Evolutionary conservation across 92 coral and sea anemone species (phyloP), one percentile per base, ranked within the genome.

Genomic region (Anthopleura xanthogrammica): DNA sequence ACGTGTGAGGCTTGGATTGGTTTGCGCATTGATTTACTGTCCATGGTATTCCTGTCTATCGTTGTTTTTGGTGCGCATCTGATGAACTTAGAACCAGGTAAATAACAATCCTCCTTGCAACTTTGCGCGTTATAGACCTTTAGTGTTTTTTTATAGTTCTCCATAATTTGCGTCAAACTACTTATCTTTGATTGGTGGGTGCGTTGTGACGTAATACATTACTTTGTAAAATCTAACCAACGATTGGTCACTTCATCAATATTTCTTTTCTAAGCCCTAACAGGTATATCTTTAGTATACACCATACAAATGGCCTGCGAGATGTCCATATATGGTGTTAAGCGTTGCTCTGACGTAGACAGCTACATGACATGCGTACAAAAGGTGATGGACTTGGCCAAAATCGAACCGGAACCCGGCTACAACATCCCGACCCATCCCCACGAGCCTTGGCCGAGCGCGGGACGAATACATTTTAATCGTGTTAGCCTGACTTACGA

Each of bases 371-470:
- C 89, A 71, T 86, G 95, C 71, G 97, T 93, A 7, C 87, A 91
- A 71, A 90, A 90, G 36, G 84, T 83, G 80, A 90, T 89, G 85
- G 90, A 86, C 57, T 88, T 82, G 81, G 62, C 90, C 43, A 89
- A 85, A 52, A 91, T 93, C 48, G 93, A 89, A 75, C 86, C 92
- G 41, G 97, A 91, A 80, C 92, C 91, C 48, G 97, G 97, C 48
- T 93, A 93, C 89, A 85, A 88, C 52, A 87, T 83, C 46, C 87
- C 86, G 75, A 89, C 89, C 52, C 91, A 76, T 62, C 97, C 97
- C 12, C 97, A 91, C 57, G 88, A 92, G 17, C 97, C 91, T 3
- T 93, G 97, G 97, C 97, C 97, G 60, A 93, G 85, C 77, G 89
- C 91, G 11, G 97, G 97, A 16, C 86, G 79, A 43, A 73, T 93